A percentile compares a stretch with the other conserved stretches of the same genome.
Conservation (phyloP, 2,888 invertebrate genomes). For the Acholoe squamosa region DNA sequence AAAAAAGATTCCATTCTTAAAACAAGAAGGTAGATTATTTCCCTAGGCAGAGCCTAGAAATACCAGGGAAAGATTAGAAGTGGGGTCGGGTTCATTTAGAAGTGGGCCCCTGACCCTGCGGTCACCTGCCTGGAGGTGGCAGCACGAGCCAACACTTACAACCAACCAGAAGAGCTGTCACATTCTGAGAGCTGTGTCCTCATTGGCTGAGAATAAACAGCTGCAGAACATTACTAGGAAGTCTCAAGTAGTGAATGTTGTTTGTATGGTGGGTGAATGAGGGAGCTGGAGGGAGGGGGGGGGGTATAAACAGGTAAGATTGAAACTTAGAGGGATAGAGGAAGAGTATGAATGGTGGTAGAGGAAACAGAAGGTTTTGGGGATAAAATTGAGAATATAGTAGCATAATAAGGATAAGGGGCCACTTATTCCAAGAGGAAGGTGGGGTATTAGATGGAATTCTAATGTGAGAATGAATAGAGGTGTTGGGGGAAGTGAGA, state of each 20-base stretch:
- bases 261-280: background rate
- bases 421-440: no score
- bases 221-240: conserved; percentile 27
- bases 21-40: no score
- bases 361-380: background rate
- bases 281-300: background rate
- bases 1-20: no score
- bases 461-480: no score
- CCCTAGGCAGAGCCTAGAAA: no score
- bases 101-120: conserved; percentile 20
- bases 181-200: conserved; percentile 31
- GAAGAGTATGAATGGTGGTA: background rate
- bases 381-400: no score
- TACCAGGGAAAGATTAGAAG: no score
- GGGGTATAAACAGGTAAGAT: background rate
- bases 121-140: background rate
- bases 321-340: background rate
- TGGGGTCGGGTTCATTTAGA: conserved; percentile 17
- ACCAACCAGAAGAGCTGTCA: background rate
- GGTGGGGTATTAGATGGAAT: no score
- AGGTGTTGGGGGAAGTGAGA: no score
- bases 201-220: background rate
- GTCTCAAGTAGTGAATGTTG: background rate
- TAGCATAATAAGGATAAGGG: no score
- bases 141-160: background rate